These are phyloP conservation scores for Hyperopisus bebe DNA, from an alignment of 2,113 vertebrate species.

Conservation along the genomic window DNA sequence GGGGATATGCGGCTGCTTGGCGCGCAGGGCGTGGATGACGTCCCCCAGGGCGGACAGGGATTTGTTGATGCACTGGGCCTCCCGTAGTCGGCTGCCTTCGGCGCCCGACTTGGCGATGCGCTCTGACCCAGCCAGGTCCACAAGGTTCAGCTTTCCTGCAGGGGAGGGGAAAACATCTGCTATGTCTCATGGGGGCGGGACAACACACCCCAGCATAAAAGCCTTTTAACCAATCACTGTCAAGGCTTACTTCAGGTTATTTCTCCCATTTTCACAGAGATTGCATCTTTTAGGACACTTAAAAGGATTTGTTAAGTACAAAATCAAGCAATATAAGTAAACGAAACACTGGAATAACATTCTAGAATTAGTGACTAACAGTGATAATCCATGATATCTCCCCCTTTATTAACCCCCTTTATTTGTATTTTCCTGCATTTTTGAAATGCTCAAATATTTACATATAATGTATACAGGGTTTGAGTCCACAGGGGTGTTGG, in stretches of 20 bases:
- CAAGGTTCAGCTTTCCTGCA: slow-evolving; percentile 87
- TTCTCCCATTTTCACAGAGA: background rate
- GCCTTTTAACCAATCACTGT: background rate
- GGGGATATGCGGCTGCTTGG: slow-evolving; percentile 82
- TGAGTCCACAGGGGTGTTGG: background rate
- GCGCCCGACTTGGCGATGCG: slow-evolving; percentile 84
- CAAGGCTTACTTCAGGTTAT: background rate
- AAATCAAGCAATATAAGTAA: background rate
- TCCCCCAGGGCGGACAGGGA: slow-evolving; percentile 87
- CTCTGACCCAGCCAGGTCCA: slow-evolving; percentile 92
- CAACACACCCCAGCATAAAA: background rate
- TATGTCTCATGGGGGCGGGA: background rate
- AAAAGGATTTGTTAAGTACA: background rate
- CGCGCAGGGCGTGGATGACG: slow-evolving; percentile 83
- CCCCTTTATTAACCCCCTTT: background rate
- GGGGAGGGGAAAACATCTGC: background rate
- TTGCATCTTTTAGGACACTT: background rate
- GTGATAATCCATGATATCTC: background rate
- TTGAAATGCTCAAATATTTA: background rate
- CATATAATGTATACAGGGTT: background rate
- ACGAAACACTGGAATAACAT: background rate
- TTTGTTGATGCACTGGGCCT: slow-evolving; percentile 95
- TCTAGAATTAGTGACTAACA: background rate
- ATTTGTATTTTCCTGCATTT: background rate
- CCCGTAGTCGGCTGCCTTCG: slow-evolving; percentile 80